Evolutionary conservation across 1,140 invertebrate species (phyloP).

Genomic region (Drosophila jambulina): DNA sequence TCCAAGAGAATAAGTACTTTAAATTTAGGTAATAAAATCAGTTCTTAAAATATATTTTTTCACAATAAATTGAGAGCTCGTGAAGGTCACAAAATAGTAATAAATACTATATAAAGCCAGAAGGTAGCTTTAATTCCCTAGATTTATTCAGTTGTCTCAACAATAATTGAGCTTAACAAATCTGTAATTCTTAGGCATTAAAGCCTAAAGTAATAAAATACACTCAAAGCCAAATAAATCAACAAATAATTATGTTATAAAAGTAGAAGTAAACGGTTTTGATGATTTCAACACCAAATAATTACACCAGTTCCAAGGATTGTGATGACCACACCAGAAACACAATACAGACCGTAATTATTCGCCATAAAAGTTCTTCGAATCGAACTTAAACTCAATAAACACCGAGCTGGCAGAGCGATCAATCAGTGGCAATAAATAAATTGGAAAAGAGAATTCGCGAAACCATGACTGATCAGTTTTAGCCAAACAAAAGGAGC

Average conservation of each 20-base stretch:
- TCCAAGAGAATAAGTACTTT: neutral
- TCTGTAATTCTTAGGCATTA: neutral
- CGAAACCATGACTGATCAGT: constrained; percentile 40
- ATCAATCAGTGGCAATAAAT: constrained; percentile 41
- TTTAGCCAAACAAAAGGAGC: constrained; percentile 22
- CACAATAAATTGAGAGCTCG: neutral
- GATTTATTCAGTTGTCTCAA: neutral
- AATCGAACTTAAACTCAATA: constrained; percentile 10
- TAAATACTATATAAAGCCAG: neutral
- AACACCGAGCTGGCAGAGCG: neutral
- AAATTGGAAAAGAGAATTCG: constrained; percentile 34
- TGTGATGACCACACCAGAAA: constrained; percentile 14
- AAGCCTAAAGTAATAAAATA: neutral
- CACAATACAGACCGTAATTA: constrained; percentile 22
- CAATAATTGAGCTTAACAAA: constrained; percentile 2
- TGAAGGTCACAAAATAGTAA: neutral
- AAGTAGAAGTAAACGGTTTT: neutral
- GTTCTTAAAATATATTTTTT: neutral
- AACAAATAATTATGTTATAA: neutral
- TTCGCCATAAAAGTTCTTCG: constrained; percentile 2
- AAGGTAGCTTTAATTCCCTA: neutral
- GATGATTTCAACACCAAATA: constrained; percentile 18
- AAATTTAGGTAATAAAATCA: neutral
- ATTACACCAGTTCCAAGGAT: constrained; percentile 19
- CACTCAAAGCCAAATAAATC: neutral